These are phyloP conservation scores for Adelosebastes latens DNA, from an alignment of 2,797 vertebrate genomes.

Conservation along the genomic window DNA sequence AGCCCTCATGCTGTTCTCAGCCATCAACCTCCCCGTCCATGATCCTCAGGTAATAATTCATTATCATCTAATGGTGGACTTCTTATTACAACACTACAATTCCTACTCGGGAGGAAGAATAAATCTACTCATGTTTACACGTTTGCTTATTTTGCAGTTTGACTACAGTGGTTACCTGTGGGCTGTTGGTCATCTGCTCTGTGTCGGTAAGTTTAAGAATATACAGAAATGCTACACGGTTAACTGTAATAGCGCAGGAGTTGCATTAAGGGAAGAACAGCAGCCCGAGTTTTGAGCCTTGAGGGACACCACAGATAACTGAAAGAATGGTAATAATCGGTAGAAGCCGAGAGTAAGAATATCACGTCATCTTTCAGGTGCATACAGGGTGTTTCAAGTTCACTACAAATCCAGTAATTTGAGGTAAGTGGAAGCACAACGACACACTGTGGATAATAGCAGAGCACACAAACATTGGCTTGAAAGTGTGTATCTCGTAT, in stretches of 20 bases:
- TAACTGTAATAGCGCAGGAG: no score
- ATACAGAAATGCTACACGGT: neutral
- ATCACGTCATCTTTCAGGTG: constrained; percentile 79
- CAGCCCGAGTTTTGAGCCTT: neutral
- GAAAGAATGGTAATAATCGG: neutral
- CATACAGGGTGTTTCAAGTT: constrained; percentile 88
- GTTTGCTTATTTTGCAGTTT: constrained; percentile 81
- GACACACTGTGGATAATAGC: neutral
- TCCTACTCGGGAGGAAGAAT: neutral
- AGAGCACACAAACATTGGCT: neutral
- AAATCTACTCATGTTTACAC: neutral
- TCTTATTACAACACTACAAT: rapidly evolving
- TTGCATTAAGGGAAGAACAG: neutral
- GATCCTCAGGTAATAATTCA: constrained; percentile 86
- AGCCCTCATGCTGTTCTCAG: constrained; percentile 80
- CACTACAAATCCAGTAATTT: constrained; percentile 82
- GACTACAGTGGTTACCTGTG: constrained; percentile 89
- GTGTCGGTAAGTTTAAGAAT: constrained; percentile 84
- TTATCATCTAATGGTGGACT: rapidly evolving
- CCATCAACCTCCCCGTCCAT: constrained; percentile 84
- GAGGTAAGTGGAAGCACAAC: constrained; percentile 80
- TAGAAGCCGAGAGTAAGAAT: neutral
- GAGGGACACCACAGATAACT: neutral
- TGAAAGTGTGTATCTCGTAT: neutral
- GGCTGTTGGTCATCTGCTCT: constrained; percentile 88